phyloP scores from a whole-genome alignment of 2,797 vertebrate genomes.

The Cossypha dichroa region DNA sequence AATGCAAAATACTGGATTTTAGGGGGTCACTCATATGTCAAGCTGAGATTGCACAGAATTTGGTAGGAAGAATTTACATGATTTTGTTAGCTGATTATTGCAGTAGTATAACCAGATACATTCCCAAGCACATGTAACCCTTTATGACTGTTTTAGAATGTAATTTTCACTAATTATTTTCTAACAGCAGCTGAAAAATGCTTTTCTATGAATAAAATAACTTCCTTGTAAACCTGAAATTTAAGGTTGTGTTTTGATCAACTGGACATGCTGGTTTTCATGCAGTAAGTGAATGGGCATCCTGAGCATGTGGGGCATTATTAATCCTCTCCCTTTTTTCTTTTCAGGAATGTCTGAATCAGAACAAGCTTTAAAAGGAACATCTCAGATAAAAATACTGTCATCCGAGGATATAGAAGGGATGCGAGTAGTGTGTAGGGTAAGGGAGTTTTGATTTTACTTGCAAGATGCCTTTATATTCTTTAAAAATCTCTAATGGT shows the following conservation, averaged over 20 bases:
- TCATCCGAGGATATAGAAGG: conserved; percentile 92
- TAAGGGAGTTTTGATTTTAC: conserved; percentile 60
- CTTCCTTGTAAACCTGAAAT: not conserved
- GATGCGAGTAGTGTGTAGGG: conserved; percentile 94
- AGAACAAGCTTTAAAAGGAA: conserved; percentile 96
- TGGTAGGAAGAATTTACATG: not conserved
- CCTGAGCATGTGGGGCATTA: not conserved
- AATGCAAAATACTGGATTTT: not conserved
- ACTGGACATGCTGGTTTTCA: not conserved
- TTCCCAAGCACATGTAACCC: not conserved
- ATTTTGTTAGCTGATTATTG: not conserved
- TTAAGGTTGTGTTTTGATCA: not conserved
- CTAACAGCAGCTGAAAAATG: not conserved
- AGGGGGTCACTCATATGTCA: fast-evolving
- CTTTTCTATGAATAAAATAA: not conserved
- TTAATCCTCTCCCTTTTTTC: not conserved
- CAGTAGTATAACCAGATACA: not conserved
- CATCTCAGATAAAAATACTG: conserved; percentile 97
- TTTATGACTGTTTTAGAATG: not conserved
- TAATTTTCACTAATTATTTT: not conserved
- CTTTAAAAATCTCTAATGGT: not conserved
- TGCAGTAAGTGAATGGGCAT: not conserved
- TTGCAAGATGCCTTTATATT: not conserved
- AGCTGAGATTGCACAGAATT: not conserved
- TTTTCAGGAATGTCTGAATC: conserved; percentile 94